Base-by-base conservation (phyloP, 2,888 invertebrate genomes). In the Eupithecia vulgata region DNA sequence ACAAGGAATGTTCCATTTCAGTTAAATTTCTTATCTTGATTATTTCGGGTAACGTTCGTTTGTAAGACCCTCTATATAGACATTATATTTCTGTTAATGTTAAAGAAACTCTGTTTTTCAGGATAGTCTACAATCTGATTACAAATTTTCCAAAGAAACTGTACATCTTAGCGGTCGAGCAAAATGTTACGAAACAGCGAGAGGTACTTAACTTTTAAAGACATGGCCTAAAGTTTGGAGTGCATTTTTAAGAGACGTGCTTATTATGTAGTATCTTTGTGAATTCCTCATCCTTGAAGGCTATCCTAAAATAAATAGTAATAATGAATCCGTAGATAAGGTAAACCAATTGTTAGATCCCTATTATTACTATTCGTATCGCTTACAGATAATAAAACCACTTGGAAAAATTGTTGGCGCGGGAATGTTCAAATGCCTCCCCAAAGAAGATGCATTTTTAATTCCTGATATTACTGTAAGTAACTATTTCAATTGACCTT, bases 91-190 rank as follows among this genome's bases (percentile, higher is more conserved):
- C 8, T 61, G 17, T 8, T 21, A 64, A 37, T 34, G 5, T 64
- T 21, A n/a, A 37, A 37, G n/a, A 37, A 35, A 12, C 57, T 17
- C 40, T 61, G n/a, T 34, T 61, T 90, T 71, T 42, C 87, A 95
- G 95, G 83, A 93, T 95, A 61, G 82, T 95, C 65, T 88, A 88
- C 78, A 90, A 91, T 76, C 81, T 95, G 72, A 81, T 95, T 69
- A 85, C 87, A 78, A 91, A 93, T 69, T 95, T 95, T 81, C 96
- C 96, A 35, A 92, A 87, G 78, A 92, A 95, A 72, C 93, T 95
- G 15, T 96, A 96, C 81, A 94, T 96, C 64, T 86, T 96, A 52
- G 96, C 96, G 0, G 95, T 96, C 0, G 96, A 96, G 83, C 95
- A 95, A 82, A 94, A 92, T 65, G 80, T 95, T n/a, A 91, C 94